Percentiles rank a stretch among this genome's conserved stretches.
Evolutionary conservation across 2,797 vertebrate species (phyloP).

Genomic region (Mormyrops attenuatus): DNA sequence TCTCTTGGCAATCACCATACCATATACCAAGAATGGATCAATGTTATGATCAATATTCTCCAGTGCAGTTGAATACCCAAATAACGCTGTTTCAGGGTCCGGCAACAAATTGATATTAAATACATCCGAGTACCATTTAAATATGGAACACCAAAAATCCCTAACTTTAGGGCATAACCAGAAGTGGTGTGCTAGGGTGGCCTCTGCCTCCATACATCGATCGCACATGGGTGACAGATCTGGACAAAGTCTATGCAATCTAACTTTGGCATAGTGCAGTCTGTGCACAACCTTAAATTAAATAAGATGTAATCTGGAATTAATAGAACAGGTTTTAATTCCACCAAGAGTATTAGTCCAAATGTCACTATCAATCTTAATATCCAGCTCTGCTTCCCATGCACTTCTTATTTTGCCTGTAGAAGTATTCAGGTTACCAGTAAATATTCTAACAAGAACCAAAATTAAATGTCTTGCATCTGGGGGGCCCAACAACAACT

Average conservation of each 20-base stretch:
- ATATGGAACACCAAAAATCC: conserved; percentile 12
- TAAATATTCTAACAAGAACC: too few relatives aligned
- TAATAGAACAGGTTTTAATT: too few relatives aligned
- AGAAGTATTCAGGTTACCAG: too few relatives aligned
- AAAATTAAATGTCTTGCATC: too few relatives aligned
- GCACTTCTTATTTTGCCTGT: too few relatives aligned
- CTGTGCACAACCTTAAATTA: conserved; percentile 2
- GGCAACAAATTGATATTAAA: background rate
- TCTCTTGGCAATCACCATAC: background rate
- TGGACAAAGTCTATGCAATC: background rate
- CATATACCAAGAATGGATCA: background rate
- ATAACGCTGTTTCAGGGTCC: background rate
- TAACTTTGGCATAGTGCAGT: conserved; percentile 12
- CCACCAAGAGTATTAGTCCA: too few relatives aligned
- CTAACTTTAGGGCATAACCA: conserved; percentile 1
- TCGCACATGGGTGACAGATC: background rate
- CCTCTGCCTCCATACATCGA: background rate
- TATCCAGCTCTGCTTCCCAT: too few relatives aligned
- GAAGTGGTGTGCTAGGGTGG: background rate
- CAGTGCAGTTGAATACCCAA: background rate
- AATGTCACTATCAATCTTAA: too few relatives aligned
- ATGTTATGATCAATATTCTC: background rate
- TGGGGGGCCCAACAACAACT: too few relatives aligned
- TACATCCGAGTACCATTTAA: background rate
- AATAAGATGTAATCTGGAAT: too few relatives aligned